These are phyloP conservation scores for Orthonyx spaldingii DNA, from an alignment of 2,113 vertebrate species.

Conservation along the genomic window DNA sequence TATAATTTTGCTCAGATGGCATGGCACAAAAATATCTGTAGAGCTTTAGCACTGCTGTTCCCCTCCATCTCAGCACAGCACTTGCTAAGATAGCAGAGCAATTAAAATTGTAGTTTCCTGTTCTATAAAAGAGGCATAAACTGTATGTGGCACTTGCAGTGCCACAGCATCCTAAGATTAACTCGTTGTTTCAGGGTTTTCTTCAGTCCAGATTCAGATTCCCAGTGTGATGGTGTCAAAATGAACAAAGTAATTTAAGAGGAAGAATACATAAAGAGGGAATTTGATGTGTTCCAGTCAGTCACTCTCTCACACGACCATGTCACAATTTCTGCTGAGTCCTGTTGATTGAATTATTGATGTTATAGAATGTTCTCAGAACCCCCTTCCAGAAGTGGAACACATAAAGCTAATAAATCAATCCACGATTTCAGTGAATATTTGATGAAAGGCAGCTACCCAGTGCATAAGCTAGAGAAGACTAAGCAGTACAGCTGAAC, in stretches of 20 bases:
- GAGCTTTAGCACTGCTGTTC: not conserved
- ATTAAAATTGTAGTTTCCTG: not conserved
- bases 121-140: not conserved
- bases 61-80: fast-evolving
- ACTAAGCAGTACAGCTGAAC: not conserved
- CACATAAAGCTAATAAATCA: not conserved
- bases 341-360: not conserved
- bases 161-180: not conserved
- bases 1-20: not conserved
- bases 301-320: not conserved
- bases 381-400: not conserved
- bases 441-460: not conserved
- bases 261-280: not conserved
- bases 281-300: not conserved
- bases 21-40: not conserved
- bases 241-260: not conserved
- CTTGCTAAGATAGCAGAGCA: not conserved
- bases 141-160: not conserved
- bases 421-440: not conserved
- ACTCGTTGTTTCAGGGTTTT: not conserved
- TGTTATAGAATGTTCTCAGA: not conserved
- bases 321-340: not conserved
- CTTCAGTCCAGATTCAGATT: not conserved
- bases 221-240: not conserved
- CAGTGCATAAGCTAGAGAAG: not conserved